Base-by-base conservation (phyloP, 2,113 vertebrate species). In the Toxostoma redivivum region DNA sequence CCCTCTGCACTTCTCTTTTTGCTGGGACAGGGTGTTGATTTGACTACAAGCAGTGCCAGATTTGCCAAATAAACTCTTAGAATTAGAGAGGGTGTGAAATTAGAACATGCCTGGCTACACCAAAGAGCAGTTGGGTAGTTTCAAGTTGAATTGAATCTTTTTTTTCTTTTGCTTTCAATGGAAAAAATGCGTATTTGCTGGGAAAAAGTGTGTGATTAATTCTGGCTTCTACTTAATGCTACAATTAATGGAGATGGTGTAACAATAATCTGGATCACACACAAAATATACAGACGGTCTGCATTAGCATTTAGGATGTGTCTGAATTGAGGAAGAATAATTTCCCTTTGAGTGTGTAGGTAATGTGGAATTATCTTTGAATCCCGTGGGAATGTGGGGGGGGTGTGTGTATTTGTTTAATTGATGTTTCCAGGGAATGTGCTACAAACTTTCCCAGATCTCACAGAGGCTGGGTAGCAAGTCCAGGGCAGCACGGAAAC, bases 401-500 rank as follows among this genome's bases (percentile, higher is more conserved):
- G 23, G 19, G 37, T 20, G 23, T 31, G 30, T 37, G 42, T 21
- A 28, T 15, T 17, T 48, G 57, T 85, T 85, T 2, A 20, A 40
- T 0, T 11, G 37, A 0, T 54, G 5, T 38, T 51, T 40, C 7
- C 4, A 9, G 40, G 76, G 69, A 62, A 58, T 0, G 13, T 12
- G 3, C 31, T n/a, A 54, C 62, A 40, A 58, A 58, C n/a, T 18
- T 31, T 15, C 8, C 25, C 48, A 15, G 19, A 6, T 54, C 42
- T 40, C 25, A 2, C 0, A 4, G 67, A 35, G 0, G 0, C 33
- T 10, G 67, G 53, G 27, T 7, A 65, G 42, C 35, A 1, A 30
- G 22, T 24, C n/a, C 24, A 5, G 0, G 0, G 2, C 54, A 38
- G n/a, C 6, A 0, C 5, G 48, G 40, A 24, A 48, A 5, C 47